A percentile compares a stretch with the other conserved stretches of the same genome.
These are phyloP conservation scores for Notamacropus eugenii DNA, from an alignment of 2,797 vertebrate genomes.

Conservation along the genomic window DNA sequence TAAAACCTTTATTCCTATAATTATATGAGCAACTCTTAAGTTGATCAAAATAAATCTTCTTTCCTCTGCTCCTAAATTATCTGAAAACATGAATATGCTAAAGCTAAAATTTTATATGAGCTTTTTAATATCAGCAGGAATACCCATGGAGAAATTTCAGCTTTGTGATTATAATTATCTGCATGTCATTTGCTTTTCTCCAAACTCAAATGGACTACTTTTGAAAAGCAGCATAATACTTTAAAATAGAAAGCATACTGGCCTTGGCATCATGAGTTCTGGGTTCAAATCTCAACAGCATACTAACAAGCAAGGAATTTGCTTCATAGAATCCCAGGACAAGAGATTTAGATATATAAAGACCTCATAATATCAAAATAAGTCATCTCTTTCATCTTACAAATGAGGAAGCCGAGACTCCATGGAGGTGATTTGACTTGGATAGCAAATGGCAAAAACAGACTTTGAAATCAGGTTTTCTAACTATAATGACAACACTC, in stretches of 20 bases:
- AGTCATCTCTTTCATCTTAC: background rate
- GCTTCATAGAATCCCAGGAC: background rate
- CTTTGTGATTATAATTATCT: background rate
- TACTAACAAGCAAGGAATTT: background rate
- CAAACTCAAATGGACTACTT: background rate
- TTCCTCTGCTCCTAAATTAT: background rate
- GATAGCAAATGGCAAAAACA: background rate
- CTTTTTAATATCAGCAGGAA: background rate
- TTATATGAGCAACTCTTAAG: background rate
- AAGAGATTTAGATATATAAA: background rate
- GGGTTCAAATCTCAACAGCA: background rate
- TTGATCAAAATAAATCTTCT: background rate
- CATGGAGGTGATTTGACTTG: background rate
- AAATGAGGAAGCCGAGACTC: background rate
- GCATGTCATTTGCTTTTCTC: background rate
- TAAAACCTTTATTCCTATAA: background rate
- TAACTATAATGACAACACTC: background rate
- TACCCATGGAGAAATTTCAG: background rate
- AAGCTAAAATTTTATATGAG: background rate
- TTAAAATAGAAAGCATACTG: background rate
- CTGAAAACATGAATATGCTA: background rate
- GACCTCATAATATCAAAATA: background rate
- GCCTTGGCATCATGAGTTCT: background rate
- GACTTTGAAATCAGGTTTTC: background rate
- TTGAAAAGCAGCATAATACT: background rate